Evolutionary conservation across 2,888 invertebrate species (phyloP).

Genomic region (Pyrocoelia pectoralis): DNA sequence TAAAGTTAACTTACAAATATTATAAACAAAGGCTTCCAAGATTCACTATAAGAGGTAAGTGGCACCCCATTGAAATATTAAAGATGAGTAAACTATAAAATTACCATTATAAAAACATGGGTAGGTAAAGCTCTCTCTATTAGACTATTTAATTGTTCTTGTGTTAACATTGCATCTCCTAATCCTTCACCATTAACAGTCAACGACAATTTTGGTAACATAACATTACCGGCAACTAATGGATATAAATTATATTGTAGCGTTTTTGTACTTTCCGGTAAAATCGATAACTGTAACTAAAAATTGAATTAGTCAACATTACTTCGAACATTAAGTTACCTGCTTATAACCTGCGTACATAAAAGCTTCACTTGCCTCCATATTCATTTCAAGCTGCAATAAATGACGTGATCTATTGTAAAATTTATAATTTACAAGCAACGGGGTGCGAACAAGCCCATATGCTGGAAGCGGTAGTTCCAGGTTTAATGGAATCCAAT

Average conservation of each 20-base stretch:
- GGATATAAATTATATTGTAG: conserved; percentile 84
- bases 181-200: conserved; percentile 59
- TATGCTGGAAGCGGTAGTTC: conserved; percentile 74
- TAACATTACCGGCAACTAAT: conserved; percentile 76
- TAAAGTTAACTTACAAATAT: too few relatives aligned
- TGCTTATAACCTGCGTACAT: conserved; percentile 96
- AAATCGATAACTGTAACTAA: conserved; percentile 63
- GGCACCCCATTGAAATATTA: too few relatives aligned
- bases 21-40: too few relatives aligned
- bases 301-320: conserved; percentile 19
- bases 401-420: conserved; percentile 76
- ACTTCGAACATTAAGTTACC: conserved; percentile 57
- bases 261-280: conserved; percentile 69
- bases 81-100: too few relatives aligned
- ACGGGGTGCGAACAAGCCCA: conserved; percentile 76
- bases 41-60: too few relatives aligned
- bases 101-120: conserved; percentile 73
- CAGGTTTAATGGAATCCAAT: conserved; percentile 69
- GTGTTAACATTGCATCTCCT: conserved; percentile 57
- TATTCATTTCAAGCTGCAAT: conserved; percentile 74
- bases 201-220: conserved; percentile 69
- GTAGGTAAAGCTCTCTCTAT: conserved; percentile 69
- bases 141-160: conserved; percentile 64
- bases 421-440: conserved; percentile 75
- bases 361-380: conserved; percentile 89